Base-by-base conservation (phyloP, 2,888 invertebrate genomes). In the Chaitophorus viminalis region DNA sequence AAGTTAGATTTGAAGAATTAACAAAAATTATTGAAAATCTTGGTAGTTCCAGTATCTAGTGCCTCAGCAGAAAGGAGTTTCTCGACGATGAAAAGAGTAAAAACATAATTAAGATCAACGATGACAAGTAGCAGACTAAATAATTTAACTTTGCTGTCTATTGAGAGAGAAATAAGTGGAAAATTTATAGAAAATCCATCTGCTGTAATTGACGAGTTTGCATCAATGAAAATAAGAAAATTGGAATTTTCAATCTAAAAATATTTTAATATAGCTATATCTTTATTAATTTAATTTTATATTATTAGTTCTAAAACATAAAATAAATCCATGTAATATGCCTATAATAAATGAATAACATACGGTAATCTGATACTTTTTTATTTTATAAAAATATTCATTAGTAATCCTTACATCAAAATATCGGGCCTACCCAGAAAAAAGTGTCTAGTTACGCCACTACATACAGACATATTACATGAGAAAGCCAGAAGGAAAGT, bases 1-100 rank as follows among this genome's bases (percentile, higher is more conserved):
- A 77, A 77, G 52, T 77, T 77, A 21, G 77, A 70, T 70, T 70
- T 70, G 70, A 70, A 70, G 70, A 70, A 70, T 17, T 70, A 52
- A 77, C 31, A 31, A 54, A 52, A 52, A 31, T 52, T 8, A 77
- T 77, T 77, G 52, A 46, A 77, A 21, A 52, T 52, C 52, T 11
- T 46, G 31, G 70, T 70, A 60, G 60, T 60, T 60, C 60, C 60
- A 60, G 14, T 21, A 39, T 39, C 36, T 39, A 70, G 70, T 70
- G 18, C 70, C 31, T 70, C 70, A 70, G 18, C 70, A 29, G 33
- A 36, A 21, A 25, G 17, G 31, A 3, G 75, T 46, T 46, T 76
- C 17, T 76, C 39, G 25, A 46, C 75, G 17, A 76, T 39, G 75
- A 46, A 46, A 76, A 25, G 75, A 39, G 46, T 46, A 29, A 46